phyloP scores from a whole-genome alignment of 1,140 invertebrate genomes.

The Ips typographus region DNA sequence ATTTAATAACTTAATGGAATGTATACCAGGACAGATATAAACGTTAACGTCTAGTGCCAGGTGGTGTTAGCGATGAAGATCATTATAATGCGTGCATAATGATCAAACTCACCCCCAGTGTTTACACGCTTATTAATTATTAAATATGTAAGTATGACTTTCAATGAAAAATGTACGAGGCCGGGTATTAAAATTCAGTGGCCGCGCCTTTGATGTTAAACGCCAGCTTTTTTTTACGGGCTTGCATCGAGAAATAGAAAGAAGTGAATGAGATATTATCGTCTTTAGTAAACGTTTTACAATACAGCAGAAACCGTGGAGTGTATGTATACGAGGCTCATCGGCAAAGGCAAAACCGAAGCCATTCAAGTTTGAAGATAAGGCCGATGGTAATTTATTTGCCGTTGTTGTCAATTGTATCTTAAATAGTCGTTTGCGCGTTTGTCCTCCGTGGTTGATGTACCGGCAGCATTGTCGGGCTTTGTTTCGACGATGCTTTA shows the following conservation, averaged over 20 bases:
- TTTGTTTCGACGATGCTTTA: conserved; percentile 36
- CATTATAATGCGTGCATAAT: background rate
- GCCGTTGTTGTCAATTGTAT: conserved; percentile 40
- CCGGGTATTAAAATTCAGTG: background rate
- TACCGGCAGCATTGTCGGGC: conserved; percentile 31
- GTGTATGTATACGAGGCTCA: conserved; percentile 20
- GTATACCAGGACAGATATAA: too few species aligned
- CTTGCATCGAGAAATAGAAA: conserved; percentile 1
- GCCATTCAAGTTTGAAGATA: conserved; percentile 39
- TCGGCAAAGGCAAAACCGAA: conserved; percentile 29
- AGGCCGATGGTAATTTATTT: conserved; percentile 38
- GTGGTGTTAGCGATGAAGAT: background rate
- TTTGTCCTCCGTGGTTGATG: conserved; percentile 26
- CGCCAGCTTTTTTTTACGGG: background rate
- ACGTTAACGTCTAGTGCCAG: background rate
- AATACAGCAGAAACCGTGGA: conserved; percentile 10
- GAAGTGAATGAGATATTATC: conserved; percentile 29
- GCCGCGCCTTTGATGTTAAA: background rate
- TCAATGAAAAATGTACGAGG: background rate
- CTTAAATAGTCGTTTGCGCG: conserved; percentile 37
- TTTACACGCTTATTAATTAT: conserved; percentile 13
- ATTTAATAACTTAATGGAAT: too few species aligned
- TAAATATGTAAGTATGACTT: background rate
- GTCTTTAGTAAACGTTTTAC: conserved; percentile 31
- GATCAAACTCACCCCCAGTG: background rate